These are phyloP conservation scores for Micrasema longulum DNA, from an alignment of 1,140 invertebrate species.

Conservation along the genomic window DNA sequence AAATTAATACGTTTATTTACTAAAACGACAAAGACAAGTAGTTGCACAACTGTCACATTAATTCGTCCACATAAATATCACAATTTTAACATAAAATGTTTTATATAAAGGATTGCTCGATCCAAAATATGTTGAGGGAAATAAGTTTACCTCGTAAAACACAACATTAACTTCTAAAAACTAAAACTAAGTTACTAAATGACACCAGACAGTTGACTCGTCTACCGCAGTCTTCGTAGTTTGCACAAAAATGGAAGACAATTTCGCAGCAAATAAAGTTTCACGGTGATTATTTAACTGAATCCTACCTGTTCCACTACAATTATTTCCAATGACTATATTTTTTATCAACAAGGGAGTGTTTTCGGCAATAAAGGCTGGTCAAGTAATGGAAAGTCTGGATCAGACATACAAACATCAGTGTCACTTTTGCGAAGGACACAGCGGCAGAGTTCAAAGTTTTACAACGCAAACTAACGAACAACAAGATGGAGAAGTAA, in stretches of 20 bases:
- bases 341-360: conserved; percentile 43
- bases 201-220: conserved; percentile 7
- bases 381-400: conserved; percentile 41
- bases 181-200: background rate
- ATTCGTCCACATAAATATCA: background rate
- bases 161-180: background rate
- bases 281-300: background rate
- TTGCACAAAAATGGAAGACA: background rate
- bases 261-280: background rate
- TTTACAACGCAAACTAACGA: background rate
- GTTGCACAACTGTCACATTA: conserved; percentile 30
- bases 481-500: conserved; percentile 3
- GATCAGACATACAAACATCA: conserved; percentile 34
- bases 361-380: conserved; percentile 41
- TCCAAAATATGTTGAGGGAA: no score
- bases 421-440: background rate
- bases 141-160: no score
- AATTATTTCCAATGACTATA: background rate
- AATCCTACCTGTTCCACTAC: no score
- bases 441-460: background rate
- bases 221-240: conserved; percentile 6
- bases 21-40: background rate
- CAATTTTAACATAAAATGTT: no score
- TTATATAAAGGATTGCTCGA: no score
- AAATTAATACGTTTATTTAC: no score